phyloP scores from a whole-genome alignment of 2,797 vertebrate species.

The Sebastes itinus region DNA sequence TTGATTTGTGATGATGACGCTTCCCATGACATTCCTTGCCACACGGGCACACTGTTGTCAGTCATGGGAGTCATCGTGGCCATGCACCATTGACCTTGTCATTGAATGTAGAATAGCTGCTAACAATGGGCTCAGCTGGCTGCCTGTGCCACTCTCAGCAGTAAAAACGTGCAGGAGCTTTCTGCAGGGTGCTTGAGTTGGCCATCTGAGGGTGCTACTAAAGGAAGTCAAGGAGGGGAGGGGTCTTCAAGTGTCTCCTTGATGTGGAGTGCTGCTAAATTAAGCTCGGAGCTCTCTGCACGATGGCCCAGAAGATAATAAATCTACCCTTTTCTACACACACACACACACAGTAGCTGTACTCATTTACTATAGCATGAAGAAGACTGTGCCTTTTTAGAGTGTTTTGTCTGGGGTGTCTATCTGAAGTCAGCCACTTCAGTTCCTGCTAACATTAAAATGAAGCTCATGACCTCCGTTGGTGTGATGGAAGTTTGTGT shows the following conservation, averaged over 20 bases:
- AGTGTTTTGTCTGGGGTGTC: conserved; percentile 4
- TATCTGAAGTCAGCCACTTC: conserved; percentile 9
- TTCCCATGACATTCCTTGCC: background rate
- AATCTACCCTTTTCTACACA: conserved; percentile 14
- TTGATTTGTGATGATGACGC: background rate
- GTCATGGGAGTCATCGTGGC: background rate
- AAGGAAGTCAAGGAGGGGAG: conserved; percentile 73
- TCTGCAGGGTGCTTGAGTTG: conserved; percentile 28
- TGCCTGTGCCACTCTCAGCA: background rate
- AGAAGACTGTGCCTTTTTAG: background rate
- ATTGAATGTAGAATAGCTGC: conserved; percentile 6
- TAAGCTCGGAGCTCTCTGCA: conserved; percentile 55
- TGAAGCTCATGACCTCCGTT: background rate
- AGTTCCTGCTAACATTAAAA: background rate
- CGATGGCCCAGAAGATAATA: conserved; percentile 62
- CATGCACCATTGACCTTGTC: background rate
- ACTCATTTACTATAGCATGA: background rate
- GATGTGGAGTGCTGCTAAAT: conserved; percentile 77
- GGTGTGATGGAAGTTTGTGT: background rate
- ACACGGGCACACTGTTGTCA: background rate
- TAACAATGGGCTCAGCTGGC: background rate
- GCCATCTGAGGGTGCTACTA: conserved; percentile 48
- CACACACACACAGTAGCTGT: conserved; percentile 25
- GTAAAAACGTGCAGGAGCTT: conserved; percentile 7
- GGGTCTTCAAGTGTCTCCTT: conserved; percentile 73